These are phyloP conservation scores for Crotalus helleri DNA, from an alignment of 2,113 vertebrate genomes.

Conservation along the genomic window DNA sequence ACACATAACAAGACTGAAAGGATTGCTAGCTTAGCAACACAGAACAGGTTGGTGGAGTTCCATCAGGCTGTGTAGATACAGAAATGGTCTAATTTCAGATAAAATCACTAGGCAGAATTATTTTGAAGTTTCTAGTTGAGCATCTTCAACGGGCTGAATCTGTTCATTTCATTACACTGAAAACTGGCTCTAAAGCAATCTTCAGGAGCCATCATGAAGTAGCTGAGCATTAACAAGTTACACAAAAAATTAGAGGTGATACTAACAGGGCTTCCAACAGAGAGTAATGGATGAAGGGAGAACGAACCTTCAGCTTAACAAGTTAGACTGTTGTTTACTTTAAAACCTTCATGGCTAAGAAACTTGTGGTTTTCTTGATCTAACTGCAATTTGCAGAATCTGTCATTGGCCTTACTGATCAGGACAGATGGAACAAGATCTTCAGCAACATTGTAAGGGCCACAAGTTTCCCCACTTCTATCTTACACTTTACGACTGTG, in stretches of 20 bases:
- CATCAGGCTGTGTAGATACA: background rate
- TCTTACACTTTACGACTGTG: background rate
- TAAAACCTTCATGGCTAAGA: background rate
- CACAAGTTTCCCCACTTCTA: no score
- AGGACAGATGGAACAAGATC: background rate
- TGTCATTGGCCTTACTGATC: background rate
- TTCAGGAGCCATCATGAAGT: background rate
- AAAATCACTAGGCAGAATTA: background rate
- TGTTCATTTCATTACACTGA: background rate
- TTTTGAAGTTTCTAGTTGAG: background rate
- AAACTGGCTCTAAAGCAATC: background rate
- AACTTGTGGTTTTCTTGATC: background rate
- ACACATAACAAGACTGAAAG: background rate
- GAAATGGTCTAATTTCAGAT: background rate
- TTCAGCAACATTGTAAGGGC: background rate
- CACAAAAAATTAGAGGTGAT: background rate
- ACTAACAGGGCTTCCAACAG: background rate
- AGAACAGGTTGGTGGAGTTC: background rate
- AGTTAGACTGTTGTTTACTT: background rate
- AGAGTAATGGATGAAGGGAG: background rate
- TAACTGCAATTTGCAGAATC: background rate
- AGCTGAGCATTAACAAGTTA: background rate
- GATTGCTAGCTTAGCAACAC: background rate
- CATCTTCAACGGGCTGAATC: background rate
- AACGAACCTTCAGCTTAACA: background rate